Evolutionary conservation across 2,113 vertebrate genomes (phyloP).

Genomic region (Cebidichthys violaceus): DNA sequence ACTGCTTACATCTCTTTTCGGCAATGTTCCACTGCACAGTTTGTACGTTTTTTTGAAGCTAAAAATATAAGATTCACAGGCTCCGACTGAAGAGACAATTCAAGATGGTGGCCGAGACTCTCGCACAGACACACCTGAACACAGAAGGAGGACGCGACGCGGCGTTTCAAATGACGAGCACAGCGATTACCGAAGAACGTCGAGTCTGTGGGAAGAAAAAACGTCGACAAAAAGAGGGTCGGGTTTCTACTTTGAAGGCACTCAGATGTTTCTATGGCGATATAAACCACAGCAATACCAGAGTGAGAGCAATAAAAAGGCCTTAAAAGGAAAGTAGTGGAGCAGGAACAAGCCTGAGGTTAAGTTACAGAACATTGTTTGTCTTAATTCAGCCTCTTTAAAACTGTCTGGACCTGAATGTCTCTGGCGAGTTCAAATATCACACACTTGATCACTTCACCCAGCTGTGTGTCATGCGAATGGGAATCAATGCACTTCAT

Average conservation of each 20-base stretch:
- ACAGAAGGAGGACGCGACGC: neutral
- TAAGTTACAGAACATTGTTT: neutral
- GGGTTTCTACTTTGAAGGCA: conserved; percentile 10
- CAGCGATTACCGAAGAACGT: neutral
- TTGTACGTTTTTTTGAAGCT: conserved; percentile 4
- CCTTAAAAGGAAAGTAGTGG: conserved; percentile 50
- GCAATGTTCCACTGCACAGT: conserved; percentile 9
- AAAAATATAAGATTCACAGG: neutral
- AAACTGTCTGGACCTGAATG: neutral
- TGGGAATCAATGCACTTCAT: conserved; percentile 16
- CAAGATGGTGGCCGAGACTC: neutral
- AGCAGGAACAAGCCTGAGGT: neutral
- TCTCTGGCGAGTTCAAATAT: neutral
- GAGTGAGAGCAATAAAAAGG: conserved; percentile 3
- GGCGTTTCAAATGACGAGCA: conserved; percentile 10
- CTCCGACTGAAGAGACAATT: neutral
- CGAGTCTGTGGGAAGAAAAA: neutral
- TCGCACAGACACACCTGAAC: neutral
- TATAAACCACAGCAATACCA: conserved; percentile 26
- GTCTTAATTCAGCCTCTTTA: conserved; percentile 11
- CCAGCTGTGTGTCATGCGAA: neutral
- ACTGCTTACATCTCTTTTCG: conserved; percentile 7
- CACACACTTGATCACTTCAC: neutral
- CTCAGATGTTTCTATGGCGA: conserved; percentile 55
- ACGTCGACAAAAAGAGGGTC: neutral